Evolutionary conservation across 23 tunicate species (phyloP), one percentile per base, ranked within the genome.

Genomic region (Trididemnum clinides): DNA sequence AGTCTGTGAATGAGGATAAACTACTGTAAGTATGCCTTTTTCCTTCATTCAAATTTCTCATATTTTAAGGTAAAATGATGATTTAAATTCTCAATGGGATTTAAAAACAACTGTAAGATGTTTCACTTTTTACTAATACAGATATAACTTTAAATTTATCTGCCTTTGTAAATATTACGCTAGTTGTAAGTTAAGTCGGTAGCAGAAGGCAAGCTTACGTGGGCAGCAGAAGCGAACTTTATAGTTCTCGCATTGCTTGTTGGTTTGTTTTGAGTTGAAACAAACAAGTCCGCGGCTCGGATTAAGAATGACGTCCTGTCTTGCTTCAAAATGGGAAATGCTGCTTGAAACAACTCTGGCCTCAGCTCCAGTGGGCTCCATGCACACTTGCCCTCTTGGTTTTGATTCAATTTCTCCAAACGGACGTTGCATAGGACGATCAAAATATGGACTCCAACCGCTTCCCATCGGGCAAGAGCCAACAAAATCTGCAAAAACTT

Each of bases 161-260:
- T n/a, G n/a, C n/a, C n/a, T n/a, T n/a, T n/a, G n/a, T n/a, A n/a
- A n/a, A n/a, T n/a, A n/a, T n/a, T n/a, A n/a, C n/a, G n/a, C n/a
- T n/a, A n/a, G n/a, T n/a, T n/a, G n/a, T n/a, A n/a, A n/a, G n/a
- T n/a, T n/a, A n/a, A n/a, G n/a, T n/a, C n/a, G n/a, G n/a, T n/a
- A n/a, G n/a, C n/a, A n/a, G n/a, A n/a, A n/a, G n/a, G n/a, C n/a
- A n/a, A n/a, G n/a, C 33, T 33, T 69, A 83, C 84, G 36, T 22
- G 57, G 70, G 35, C 96, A 91, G 39, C 96, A 91, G 74, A 81
- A 91, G 81, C 96, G 78, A 34, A 91, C 90, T 86, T 86, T 82
- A 85, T 91, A 91, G 50, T 91, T 69, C 34, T 82, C 49, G 50
- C 96, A 91, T 26, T 33, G 7, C 28, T 84, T 20, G 71, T 76